Percentiles rank a stretch among this genome's conserved stretches.
These are phyloP conservation scores for Brachylomia viminalis DNA, from an alignment of 2,888 invertebrate genomes.

Conservation along the genomic window DNA sequence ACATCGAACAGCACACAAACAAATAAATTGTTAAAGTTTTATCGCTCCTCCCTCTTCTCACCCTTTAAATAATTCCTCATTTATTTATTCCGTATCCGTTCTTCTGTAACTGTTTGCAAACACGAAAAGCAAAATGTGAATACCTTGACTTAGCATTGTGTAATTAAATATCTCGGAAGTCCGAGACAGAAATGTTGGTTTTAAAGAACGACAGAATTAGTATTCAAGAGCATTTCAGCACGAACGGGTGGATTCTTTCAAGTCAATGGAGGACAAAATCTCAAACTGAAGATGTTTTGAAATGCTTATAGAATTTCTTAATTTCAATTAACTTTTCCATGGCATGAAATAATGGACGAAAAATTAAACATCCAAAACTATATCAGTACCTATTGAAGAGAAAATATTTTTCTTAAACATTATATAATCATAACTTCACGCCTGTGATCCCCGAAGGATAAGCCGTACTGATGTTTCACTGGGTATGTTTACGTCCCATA, in stretches of 20 bases:
- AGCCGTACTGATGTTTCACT: not conserved
- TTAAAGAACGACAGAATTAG: constrained; percentile 3
- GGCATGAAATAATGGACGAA: not conserved
- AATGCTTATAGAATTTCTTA: not conserved
- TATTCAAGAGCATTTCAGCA: constrained; percentile 15
- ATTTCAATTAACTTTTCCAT: not conserved
- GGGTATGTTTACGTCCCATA: not conserved
- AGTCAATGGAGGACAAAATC: not conserved
- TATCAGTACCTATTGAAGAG: too few species aligned
- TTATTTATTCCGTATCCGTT: constrained; percentile 40
- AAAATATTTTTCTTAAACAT: not conserved
- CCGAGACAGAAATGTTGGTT: not conserved
- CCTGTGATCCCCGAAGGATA: too few species aligned
- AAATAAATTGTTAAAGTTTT: constrained; percentile 16
- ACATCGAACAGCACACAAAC: constrained; percentile 5
- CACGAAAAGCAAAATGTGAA: constrained; percentile 32
- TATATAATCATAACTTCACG: not conserved
- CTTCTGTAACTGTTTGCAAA: constrained; percentile 49
- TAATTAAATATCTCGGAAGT: constrained; percentile 25
- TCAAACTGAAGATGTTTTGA: not conserved
- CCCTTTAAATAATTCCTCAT: constrained; percentile 23
- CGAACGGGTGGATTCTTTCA: not conserved
- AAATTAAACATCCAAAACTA: not conserved
- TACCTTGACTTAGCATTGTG: constrained; percentile 15
- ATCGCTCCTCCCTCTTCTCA: not conserved